Base-by-base conservation (phyloP, 2,113 vertebrate genomes). In the Cervus canadensis region DNA sequence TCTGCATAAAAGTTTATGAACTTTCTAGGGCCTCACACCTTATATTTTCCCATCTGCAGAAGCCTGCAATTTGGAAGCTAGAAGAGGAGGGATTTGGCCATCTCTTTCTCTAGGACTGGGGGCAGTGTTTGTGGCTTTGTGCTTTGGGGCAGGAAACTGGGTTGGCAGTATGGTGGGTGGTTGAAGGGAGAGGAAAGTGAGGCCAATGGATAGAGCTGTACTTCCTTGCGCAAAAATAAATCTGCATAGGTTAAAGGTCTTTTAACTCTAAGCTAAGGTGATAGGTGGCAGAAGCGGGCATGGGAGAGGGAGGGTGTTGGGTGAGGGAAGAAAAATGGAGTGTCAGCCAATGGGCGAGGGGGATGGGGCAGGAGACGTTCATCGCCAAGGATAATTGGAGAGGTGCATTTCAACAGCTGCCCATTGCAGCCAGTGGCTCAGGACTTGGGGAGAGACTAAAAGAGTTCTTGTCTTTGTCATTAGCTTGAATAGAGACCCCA, bases 1-100 rank as follows among this genome's bases (percentile, higher is more conserved):
- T n/a, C 96, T 97, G 90, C 97, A 98, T 94, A 98, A 93, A 98
- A 91, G 97, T 98, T 98, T 95, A 45, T 98, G 98, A 97, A 98
- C 98, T 98, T 98, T 98, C 98, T 93, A 79, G 79, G 81, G 91
- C 56, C 78, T 98, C 96, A 96, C 97, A 97, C 97, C 96, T 98
- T 98, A 97, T 98, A 98, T 98, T 98, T 98, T 54, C 93, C 91
- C 96, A 87, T 94, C 93, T 94, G 93, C 89, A 96, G 96, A 97
- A 97, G 94, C 82, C 54, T 91, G 76, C 36, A 93, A 23, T 78
- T 79, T 78, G 52, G 91, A 84, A 86, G 57, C 88, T 76, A 82
- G 83, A 87, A 85, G 62, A 57, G 33, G 45, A 93, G 94, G 48
- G 60, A 89, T 89, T 67, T 57, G 7, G 62, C 25, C 67, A 93